A percentile compares a stretch with the other conserved stretches of the same genome.
Conservation (phyloP, 2,888 invertebrate species). For the Pristionchus japonicus region DNA sequence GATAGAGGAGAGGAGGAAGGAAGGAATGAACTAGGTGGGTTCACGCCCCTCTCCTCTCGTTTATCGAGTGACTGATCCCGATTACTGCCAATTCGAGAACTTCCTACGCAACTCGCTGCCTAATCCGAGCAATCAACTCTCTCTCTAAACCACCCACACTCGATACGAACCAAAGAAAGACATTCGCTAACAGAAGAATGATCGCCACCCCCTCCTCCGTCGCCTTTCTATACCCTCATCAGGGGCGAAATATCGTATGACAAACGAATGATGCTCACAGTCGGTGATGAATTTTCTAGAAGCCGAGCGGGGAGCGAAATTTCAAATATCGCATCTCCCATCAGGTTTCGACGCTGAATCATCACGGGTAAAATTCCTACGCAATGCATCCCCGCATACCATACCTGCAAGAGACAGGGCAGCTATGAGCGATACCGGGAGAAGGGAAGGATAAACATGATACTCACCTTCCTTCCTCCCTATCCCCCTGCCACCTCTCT, state of each 20-base stretch:
- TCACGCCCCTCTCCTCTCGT: not conserved
- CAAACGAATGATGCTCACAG: not conserved
- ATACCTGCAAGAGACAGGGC: not conserved
- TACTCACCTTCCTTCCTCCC: not conserved
- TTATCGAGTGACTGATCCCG: not conserved
- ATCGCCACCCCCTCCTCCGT: not conserved
- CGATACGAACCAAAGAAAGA: not conserved
- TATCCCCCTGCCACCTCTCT: not conserved
- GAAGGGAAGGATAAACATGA: slow-evolving; percentile 25
- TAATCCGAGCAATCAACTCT: not conserved
- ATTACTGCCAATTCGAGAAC: slow-evolving; percentile 16
- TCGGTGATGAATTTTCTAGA: not conserved
- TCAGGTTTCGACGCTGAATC: not conserved
- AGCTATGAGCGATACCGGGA: not conserved
- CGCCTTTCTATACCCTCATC: not conserved
- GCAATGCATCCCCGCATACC: not conserved
- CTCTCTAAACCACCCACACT: not conserved
- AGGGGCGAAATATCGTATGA: not conserved
- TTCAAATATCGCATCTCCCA: not conserved
- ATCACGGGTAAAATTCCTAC: slow-evolving; percentile 7
- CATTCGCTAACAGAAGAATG: not conserved
- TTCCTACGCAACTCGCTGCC: not conserved
- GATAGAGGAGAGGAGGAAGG: not conserved
- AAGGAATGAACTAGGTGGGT: not conserved
- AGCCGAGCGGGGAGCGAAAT: not conserved